Conservation (phyloP, 1,140 invertebrate genomes). For the Cataglyphis hispanica region DNA sequence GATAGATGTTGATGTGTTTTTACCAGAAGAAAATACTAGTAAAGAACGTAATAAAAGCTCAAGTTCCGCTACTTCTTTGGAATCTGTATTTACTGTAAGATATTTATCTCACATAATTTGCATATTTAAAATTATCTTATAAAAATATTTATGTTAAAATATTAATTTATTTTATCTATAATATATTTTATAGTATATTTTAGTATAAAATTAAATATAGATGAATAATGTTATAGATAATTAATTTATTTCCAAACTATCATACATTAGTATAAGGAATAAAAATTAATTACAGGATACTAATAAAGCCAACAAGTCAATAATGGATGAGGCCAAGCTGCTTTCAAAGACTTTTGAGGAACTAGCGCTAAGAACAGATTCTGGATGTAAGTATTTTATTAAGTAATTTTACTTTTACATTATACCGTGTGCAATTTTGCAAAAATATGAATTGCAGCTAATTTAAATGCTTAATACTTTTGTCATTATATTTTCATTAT, state of each 20-base stretch:
- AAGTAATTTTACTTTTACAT: too few species aligned
- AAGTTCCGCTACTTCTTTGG: slow-evolving; percentile 67
- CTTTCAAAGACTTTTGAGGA: slow-evolving; percentile 79
- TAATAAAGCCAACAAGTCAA: slow-evolving; percentile 68
- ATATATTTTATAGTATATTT: not conserved
- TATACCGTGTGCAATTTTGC: slow-evolving; percentile 26
- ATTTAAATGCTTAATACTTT: slow-evolving; percentile 21
- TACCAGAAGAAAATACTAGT: slow-evolving; percentile 43
- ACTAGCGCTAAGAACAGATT: slow-evolving; percentile 69
- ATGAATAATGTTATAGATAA: not conserved
- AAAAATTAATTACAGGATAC: slow-evolving; percentile 67
- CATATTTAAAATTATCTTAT: slow-evolving; percentile 37
- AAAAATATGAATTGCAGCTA: not conserved
- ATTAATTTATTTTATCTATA: not conserved
- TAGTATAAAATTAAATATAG: not conserved
- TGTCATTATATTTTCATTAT: not conserved
- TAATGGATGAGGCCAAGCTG: slow-evolving; percentile 75
- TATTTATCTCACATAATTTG: slow-evolving; percentile 22
- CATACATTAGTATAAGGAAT: slow-evolving; percentile 46
- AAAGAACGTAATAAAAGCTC: slow-evolving; percentile 43
- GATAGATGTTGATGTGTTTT: slow-evolving; percentile 74
- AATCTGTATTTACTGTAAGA: slow-evolving; percentile 81
- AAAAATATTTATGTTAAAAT: not conserved
- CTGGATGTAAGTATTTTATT: slow-evolving; percentile 68
- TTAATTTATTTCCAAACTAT: slow-evolving; percentile 18